A percentile compares a stretch with the other conserved stretches of the same genome.
These are phyloP conservation scores for Sinodicranocentrus sp. DNA, from an alignment of 2,888 invertebrate genomes.

Conservation along the genomic window DNA sequence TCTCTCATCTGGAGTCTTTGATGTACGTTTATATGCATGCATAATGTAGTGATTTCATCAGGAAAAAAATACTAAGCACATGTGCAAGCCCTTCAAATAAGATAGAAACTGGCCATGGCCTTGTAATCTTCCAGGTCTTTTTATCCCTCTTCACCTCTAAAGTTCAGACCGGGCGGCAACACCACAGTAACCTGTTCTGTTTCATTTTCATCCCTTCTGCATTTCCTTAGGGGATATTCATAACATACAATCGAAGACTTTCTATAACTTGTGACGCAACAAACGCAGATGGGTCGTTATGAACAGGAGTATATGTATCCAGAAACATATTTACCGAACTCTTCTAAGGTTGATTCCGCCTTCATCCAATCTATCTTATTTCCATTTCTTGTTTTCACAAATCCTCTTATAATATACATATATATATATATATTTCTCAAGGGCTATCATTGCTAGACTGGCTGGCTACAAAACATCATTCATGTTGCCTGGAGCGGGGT, in stretches of 20 bases:
- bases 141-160: slow-evolving; percentile 24
- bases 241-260: neutral
- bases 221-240: slow-evolving; percentile 45
- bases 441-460: slow-evolving; percentile 63
- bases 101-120: slow-evolving; percentile 50
- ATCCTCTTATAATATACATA: too few relatives aligned
- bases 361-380: slow-evolving; percentile 44
- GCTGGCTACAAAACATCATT: slow-evolving; percentile 59
- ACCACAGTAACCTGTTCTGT: slow-evolving; percentile 57
- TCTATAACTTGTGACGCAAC: neutral
- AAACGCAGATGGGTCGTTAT: neutral
- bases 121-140: slow-evolving; percentile 56
- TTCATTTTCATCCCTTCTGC: slow-evolving; percentile 37
- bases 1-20: neutral
- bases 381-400: slow-evolving; percentile 55
- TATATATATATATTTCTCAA: slow-evolving; percentile 47
- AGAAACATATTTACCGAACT: slow-evolving; percentile 31
- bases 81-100: slow-evolving; percentile 8
- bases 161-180: slow-evolving; percentile 42
- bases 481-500: slow-evolving; percentile 44
- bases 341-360: slow-evolving; percentile 40
- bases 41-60: too few relatives aligned
- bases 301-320: neutral
- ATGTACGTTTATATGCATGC: too few relatives aligned
- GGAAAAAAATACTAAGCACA: neutral